phyloP scores from a whole-genome alignment of 2,797 vertebrate species.

The Pseudotriccus pelzelni region DNA sequence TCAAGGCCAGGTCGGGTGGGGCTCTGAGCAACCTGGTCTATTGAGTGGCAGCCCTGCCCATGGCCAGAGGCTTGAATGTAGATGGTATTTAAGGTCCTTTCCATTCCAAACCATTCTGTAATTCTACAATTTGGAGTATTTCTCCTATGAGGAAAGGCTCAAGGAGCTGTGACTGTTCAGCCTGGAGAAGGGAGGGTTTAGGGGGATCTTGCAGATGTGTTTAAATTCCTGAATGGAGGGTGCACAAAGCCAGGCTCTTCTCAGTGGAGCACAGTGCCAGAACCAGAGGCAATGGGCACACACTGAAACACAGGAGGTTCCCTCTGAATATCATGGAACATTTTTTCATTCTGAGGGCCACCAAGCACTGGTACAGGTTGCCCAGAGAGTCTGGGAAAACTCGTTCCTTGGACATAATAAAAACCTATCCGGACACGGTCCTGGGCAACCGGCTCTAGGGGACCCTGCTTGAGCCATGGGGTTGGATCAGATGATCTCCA shows the following conservation, averaged over 20 bases:
- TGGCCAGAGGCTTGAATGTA: background rate
- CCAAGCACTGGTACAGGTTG: background rate
- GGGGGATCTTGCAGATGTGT: background rate
- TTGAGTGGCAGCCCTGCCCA: background rate
- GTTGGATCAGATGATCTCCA: background rate
- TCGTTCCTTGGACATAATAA: background rate
- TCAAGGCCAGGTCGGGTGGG: background rate
- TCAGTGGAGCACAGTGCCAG: background rate
- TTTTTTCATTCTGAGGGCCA: background rate
- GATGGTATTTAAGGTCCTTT: background rate
- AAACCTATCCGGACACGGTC: background rate
- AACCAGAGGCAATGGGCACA: background rate
- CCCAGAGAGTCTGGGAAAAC: background rate
- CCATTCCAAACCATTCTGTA: background rate
- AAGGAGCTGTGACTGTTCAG: background rate
- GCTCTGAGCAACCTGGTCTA: background rate
- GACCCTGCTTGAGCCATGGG: accelerated
- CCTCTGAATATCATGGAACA: background rate
- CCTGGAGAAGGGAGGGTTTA: background rate
- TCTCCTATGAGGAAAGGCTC: background rate
- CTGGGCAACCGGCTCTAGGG: background rate
- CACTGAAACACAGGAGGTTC: background rate
- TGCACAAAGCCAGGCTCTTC: background rate
- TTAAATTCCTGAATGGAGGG: background rate
- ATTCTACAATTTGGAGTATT: background rate